phyloP scores from a whole-genome alignment of 1,140 invertebrate genomes.

The Nasonia longicornis region DNA sequence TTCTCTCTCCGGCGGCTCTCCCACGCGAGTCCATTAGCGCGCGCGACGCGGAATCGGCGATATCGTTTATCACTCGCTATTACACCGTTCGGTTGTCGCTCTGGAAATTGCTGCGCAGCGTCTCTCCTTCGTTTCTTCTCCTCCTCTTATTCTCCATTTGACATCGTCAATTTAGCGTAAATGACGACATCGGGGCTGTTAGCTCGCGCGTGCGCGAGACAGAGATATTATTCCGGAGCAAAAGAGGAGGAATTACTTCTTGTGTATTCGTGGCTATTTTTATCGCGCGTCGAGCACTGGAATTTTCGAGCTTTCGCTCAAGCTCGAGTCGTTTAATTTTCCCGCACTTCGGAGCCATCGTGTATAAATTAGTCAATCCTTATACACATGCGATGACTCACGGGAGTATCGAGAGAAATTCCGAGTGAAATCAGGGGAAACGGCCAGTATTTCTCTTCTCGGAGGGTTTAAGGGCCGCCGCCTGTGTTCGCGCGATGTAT shows the following conservation, averaged over 20 bases:
- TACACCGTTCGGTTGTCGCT: constrained; percentile 15
- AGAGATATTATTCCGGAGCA: too few relatives aligned
- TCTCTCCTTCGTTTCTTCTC: constrained; percentile 6
- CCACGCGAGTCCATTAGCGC: constrained; percentile 8
- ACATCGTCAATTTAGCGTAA: constrained; percentile 30
- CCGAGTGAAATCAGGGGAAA: constrained; percentile 9
- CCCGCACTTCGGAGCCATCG: too few relatives aligned
- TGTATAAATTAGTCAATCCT: background rate
- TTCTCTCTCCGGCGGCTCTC: background rate
- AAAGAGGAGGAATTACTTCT: too few relatives aligned
- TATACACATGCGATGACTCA: constrained; percentile 2
- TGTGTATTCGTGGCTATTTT: too few relatives aligned
- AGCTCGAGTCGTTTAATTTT: too few relatives aligned
- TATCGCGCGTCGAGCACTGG: too few relatives aligned
- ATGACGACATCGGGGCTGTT: background rate
- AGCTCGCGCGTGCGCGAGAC: background rate
- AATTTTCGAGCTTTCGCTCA: too few relatives aligned
- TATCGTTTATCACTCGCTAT: constrained; percentile 49
- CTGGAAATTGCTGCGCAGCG: constrained; percentile 21
- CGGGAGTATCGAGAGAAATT: constrained; percentile 2
- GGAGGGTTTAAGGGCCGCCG: background rate
- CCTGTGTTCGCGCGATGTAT: constrained; percentile 36
- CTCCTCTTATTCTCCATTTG: constrained; percentile 7
- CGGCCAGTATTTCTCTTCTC: background rate
- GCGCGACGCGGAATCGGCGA: constrained; percentile 40